Base-by-base conservation (phyloP, 1,140 invertebrate genomes). In the Philotrypesis tridentata region DNA sequence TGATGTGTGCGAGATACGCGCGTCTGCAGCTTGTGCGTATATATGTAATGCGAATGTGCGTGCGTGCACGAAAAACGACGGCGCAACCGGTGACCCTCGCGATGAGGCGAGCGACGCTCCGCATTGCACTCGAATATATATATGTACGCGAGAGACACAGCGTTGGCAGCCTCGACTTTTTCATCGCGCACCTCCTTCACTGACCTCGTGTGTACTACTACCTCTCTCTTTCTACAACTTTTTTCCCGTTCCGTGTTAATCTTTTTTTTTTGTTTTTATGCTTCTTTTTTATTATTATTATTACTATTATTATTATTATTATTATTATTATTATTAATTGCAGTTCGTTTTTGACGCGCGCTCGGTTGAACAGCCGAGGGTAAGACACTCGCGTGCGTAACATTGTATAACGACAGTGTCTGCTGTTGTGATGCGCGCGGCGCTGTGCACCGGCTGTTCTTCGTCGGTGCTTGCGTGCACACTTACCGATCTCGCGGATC, bases 21-120 rank as follows among this genome's bases (percentile, higher is more conserved):
- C 48, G 48, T 5, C 6, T 21, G 33, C 17, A 14, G 48, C 14
- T 55, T 21, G 14, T 21, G 12, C 14, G 48, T 55, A 17, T 55
- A n/a, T 12, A 21, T 55, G 3, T 55, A 43, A 43, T 7, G 12
- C 6, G 6, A 6, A 55, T 17, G 48, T 17, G 21, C n/a, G 48
- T 55, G 12, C 12, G n/a, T n/a, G 48, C 17, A 55, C 48, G 48
- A 55, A 74, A 73, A 74, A 33, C 21, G 21, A 43, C 40, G n/a
- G 17, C 40, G 17, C 17, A 40, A 77, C 75, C 75, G 63, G 75
- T 48, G 75, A 77, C 33, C 25, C 63, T 77, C 14, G 12, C n/a
- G 75, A 40, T 12, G 74, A 23, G 37, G n/a, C 27, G 65, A 78
- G 76, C 63, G 76, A 70, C 37, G 14, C 31, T 48, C 37, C 37